Percentiles rank a stretch among this genome's conserved stretches.
Evolutionary conservation across 2,797 vertebrate species (phyloP).

Genomic region (Halcyon chelicuti): DNA sequence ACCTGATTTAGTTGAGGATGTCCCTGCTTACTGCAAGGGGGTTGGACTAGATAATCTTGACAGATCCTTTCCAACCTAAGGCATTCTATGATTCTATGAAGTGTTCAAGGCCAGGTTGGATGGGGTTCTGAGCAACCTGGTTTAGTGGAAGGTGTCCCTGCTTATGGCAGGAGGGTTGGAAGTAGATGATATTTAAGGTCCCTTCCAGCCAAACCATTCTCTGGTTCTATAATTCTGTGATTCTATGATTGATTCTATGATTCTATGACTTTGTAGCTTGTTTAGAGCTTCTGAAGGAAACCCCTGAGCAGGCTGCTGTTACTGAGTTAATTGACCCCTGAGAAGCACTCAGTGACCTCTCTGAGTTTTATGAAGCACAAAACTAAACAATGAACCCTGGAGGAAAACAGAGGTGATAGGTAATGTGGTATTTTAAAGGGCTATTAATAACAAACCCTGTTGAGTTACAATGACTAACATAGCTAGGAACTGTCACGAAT

Average conservation of each 20-base stretch:
- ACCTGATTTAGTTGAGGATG: background rate
- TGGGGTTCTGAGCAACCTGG: background rate
- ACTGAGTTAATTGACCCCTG: background rate
- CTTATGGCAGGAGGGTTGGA: background rate
- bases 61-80: background rate
- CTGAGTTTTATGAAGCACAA: background rate
- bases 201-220: background rate
- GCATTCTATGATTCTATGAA: background rate
- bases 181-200: no score
- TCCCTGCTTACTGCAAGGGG: background rate
- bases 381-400: background rate
- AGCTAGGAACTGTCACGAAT: background rate
- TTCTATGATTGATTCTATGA: background rate
- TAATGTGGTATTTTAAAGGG: background rate
- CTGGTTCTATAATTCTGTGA: background rate
- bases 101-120: background rate
- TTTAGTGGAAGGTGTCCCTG: background rate
- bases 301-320: background rate
- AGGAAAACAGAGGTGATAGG: background rate
- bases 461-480: background rate
- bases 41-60: background rate
- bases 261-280: background rate
- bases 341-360: background rate
- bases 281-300: background rate
- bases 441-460: background rate